A percentile compares a stretch with the other conserved stretches of the same genome.
Conservation (phyloP, 2,888 invertebrate genomes). For the Melolontha melolontha region DNA sequence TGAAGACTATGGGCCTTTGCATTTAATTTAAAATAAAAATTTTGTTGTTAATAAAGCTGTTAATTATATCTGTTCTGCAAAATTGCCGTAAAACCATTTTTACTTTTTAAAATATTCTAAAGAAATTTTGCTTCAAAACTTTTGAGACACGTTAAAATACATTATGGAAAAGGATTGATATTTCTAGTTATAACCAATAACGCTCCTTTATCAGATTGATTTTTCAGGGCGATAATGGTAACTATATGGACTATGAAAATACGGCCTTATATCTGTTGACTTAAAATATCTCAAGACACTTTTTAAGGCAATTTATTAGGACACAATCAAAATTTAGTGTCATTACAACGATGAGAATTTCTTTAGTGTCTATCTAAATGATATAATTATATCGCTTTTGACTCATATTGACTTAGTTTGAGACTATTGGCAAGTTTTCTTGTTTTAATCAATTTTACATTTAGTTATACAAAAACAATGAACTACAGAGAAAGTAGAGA, state of each 20-base stretch:
- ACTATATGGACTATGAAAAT: conserved; percentile 45
- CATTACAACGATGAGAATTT: conserved; percentile 37
- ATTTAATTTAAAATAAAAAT: too few species aligned
- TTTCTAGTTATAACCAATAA: conserved; percentile 33
- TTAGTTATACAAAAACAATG: conserved; percentile 26
- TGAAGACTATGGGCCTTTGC: too few species aligned
- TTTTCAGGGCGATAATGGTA: conserved; percentile 32
- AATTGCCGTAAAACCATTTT: too few species aligned
- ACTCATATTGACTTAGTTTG: conserved; percentile 56
- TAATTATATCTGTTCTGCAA: too few species aligned
- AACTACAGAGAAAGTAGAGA: conserved; percentile 30
- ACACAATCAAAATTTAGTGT: conserved; percentile 39
- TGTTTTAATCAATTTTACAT: conserved; percentile 28
- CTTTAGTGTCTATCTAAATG: conserved; percentile 43
- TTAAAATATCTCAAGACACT: conserved; percentile 52
- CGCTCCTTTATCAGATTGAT: conserved; percentile 17
- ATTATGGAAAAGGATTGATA: conserved; percentile 5
- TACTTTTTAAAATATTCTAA: too few species aligned
- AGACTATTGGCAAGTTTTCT: conserved; percentile 52
- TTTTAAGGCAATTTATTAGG: conserved; percentile 53
- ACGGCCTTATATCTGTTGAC: conserved; percentile 41
- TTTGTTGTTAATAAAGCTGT: too few species aligned
- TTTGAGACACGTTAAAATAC: too few species aligned
- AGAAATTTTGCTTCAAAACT: too few species aligned
- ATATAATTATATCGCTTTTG: conserved; percentile 44